phyloP scores from a whole-genome alignment of 1,140 invertebrate species.

The Cryptotermes secundus region DNA sequence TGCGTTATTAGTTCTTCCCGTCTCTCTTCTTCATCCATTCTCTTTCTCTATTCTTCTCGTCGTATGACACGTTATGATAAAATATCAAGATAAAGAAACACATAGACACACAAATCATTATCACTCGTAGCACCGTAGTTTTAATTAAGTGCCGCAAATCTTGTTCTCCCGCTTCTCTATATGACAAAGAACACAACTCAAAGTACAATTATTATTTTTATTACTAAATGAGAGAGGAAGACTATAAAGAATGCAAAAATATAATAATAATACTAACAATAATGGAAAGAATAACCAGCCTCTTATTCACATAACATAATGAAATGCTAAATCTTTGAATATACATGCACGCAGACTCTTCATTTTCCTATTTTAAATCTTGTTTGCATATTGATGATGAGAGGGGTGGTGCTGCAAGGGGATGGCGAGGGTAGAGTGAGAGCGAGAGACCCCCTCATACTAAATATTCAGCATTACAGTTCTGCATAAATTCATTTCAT shows the following conservation, averaged over 20 bases:
- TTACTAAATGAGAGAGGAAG: slow-evolving; percentile 10
- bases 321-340: slow-evolving; percentile 35
- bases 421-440: neutral
- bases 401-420: neutral
- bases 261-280: neutral
- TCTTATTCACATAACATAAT: slow-evolving; percentile 34
- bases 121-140: neutral
- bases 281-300: slow-evolving; percentile 24
- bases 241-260: neutral
- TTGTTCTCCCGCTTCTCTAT: neutral
- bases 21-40: neutral
- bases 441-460: slow-evolving; percentile 8
- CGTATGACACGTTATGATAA: no score
- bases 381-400: slow-evolving; percentile 35
- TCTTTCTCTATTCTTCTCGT: no score
- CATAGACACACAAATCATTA: neutral
- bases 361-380: slow-evolving; percentile 36
- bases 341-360: slow-evolving; percentile 34
- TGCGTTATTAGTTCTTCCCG: neutral
- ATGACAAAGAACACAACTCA: neutral
- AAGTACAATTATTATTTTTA: neutral
- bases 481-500: slow-evolving; percentile 36
- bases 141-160: neutral
- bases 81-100: neutral
- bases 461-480: slow-evolving; percentile 35